A percentile compares a stretch with the other conserved stretches of the same genome.
phyloP scores from a whole-genome alignment of 2,113 vertebrate genomes.

The Takifugu bimaculatus region DNA sequence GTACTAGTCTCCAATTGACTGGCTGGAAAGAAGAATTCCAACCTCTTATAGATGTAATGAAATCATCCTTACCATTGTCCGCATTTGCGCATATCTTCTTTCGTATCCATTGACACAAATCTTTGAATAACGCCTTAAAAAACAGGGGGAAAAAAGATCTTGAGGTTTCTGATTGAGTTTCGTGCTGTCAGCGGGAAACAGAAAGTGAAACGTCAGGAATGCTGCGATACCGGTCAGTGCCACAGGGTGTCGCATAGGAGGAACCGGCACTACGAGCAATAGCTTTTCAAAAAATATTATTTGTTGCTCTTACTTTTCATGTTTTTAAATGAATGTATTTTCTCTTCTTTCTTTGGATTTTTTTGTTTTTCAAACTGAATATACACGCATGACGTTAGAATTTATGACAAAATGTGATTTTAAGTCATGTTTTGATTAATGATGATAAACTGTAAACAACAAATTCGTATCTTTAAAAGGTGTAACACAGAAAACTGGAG shows the following conservation, averaged over 20 bases:
- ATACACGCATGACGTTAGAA: too few species aligned
- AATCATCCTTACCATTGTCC: slow-evolving; percentile 1
- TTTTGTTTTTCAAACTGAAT: too few species aligned
- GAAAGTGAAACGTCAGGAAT: slow-evolving; percentile 17
- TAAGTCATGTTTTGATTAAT: too few species aligned
- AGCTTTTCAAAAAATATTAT: too few species aligned
- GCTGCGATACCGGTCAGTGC: background rate
- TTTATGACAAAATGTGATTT: too few species aligned
- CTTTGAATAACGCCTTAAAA: background rate
- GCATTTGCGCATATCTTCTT: background rate
- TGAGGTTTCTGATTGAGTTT: background rate
- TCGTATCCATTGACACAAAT: background rate
- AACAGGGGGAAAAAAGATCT: background rate
- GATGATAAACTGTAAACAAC: background rate
- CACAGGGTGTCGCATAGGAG: slow-evolving; percentile 7
- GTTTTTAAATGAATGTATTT: too few species aligned
- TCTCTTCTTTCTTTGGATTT: too few species aligned
- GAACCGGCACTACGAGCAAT: background rate
- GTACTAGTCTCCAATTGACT: too few species aligned
- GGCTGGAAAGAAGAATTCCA: too few species aligned
- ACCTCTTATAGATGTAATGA: background rate
- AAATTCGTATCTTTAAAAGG: too few species aligned
- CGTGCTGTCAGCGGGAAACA: background rate
- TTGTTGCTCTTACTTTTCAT: too few species aligned
- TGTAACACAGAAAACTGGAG: too few species aligned